Percentiles rank a stretch among this genome's conserved stretches.
Conservation (phyloP, 2,888 invertebrate genomes). For the Drosophila dives region DNA sequence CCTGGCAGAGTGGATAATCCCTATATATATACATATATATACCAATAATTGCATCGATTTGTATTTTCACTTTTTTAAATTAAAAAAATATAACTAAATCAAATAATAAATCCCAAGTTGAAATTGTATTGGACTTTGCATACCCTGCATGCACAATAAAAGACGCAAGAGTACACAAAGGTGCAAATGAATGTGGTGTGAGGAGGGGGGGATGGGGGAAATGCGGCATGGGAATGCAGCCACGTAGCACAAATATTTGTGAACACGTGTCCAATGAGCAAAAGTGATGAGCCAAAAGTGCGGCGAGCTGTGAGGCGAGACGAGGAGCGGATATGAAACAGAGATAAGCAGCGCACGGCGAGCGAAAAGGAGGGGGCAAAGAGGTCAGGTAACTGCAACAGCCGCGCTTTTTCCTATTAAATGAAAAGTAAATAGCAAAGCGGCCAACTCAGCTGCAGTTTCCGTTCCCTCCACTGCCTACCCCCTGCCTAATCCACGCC, state of each 20-base stretch:
- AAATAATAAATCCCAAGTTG: not conserved
- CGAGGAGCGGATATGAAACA: not conserved
- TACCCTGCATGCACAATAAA: slow-evolving; percentile 1
- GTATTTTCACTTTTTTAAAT: not conserved
- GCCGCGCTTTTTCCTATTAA: slow-evolving; percentile 64
- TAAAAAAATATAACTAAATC: not conserved
- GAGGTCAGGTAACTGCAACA: slow-evolving; percentile 41
- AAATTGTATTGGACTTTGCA: not conserved
- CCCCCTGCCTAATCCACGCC: not conserved
- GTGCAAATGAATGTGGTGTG: slow-evolving; percentile 22
- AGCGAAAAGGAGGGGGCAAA: not conserved
- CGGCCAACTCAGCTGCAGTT: slow-evolving; percentile 36
- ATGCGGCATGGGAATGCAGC: slow-evolving; percentile 62
- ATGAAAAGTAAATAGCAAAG: slow-evolving; percentile 74
- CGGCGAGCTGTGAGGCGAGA: not conserved
- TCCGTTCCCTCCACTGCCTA: not conserved
- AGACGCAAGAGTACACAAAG: slow-evolving; percentile 41
- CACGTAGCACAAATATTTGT: slow-evolving; percentile 78
- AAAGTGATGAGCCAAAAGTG: slow-evolving; percentile 65
- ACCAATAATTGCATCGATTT: not conserved
- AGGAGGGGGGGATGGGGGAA: not conserved
- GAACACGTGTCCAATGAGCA: slow-evolving; percentile 77
- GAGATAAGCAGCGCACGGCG: not conserved
- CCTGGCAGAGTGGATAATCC: not conserved
- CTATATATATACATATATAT: not conserved